Evolutionary conservation across 2,113 vertebrate species (phyloP).

Genomic region (Mugil cephalus): DNA sequence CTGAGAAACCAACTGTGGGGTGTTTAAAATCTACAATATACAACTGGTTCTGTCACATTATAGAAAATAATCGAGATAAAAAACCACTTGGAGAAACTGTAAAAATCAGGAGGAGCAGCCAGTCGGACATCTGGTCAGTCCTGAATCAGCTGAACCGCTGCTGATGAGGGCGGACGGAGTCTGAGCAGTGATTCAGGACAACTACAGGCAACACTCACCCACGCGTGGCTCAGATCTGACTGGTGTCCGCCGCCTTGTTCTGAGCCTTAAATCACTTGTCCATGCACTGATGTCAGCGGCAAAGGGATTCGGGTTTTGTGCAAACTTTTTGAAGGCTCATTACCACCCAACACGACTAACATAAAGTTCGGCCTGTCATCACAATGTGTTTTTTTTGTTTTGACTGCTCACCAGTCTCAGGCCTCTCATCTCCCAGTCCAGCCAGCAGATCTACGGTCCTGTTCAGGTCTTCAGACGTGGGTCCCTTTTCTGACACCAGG

Average conservation of each 20-base stretch:
- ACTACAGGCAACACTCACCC: neutral
- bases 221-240: too few relatives aligned
- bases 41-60: neutral
- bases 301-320: too few relatives aligned
- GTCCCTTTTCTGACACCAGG: slow-evolving; percentile 91
- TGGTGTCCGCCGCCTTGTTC: too few relatives aligned
- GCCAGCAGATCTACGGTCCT: slow-evolving; percentile 95
- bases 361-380: too few relatives aligned
- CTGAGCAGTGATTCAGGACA: neutral
- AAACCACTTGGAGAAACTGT: too few relatives aligned
- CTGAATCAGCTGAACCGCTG: neutral
- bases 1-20: neutral
- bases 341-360: too few relatives aligned
- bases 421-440: slow-evolving; percentile 93
- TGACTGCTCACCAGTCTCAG: slow-evolving; percentile 89
- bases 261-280: too few relatives aligned
- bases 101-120: neutral
- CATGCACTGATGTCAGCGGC: too few relatives aligned
- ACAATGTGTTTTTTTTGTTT: too few relatives aligned
- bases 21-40: neutral
- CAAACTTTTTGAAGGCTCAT: too few relatives aligned
- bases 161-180: neutral
- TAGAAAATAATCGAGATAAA: neutral
- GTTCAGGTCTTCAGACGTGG: slow-evolving; percentile 95
- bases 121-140: neutral